Evolutionary conservation across 1,140 invertebrate genomes (phyloP), one percentile per base, ranked within the genome.

Genomic region (Panagrolaimus sp.): DNA sequence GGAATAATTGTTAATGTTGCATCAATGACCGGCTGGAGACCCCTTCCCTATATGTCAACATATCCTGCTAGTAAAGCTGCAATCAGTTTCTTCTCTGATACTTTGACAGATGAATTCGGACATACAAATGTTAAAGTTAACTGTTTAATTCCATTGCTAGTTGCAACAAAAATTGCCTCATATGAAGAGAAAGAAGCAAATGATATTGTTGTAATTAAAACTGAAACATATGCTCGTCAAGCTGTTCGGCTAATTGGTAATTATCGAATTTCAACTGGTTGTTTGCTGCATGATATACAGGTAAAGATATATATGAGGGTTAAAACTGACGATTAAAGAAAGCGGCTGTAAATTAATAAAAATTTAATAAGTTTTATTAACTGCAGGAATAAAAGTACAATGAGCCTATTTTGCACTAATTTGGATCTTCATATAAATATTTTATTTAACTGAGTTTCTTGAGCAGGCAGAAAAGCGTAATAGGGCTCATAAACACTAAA

Each of bases 1-100:
- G 96, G 95, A 9, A 88, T 95, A 0, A 87, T 98, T 38, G 89
- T 98, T 53, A 98, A 97, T 83, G 86, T 98, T 42, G 90, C 92
- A 0, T 98, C 95, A 11, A 88, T 89, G 0, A 87, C 91, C 0
- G 72, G 81, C 9, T 81, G 79, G 79, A 44, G 79, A 23, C 79
- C 79, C 25, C 57, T 81, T 11, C 79, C 79, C 8, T 81, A 81
- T 64, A 71, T 81, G 69, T 83, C 79, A 42, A 77, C 81, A 9
- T 81, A 81, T 67, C 79, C 79, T 5, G 76, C 81, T 14, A 74
- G 71, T 57, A 81, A 81, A 69, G 79, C 81, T 23, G 79, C 81
- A n/a, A 65, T 81, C 9, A 77, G 74, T 31, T 81, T 81, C 70
- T 81, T 70, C 63, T 72, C 82, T 9, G 79, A 83, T 46, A 67